Evolutionary conservation across 2,888 invertebrate species (phyloP), one percentile per base, ranked within the genome.

Genomic region (Drosophila cracens): DNA sequence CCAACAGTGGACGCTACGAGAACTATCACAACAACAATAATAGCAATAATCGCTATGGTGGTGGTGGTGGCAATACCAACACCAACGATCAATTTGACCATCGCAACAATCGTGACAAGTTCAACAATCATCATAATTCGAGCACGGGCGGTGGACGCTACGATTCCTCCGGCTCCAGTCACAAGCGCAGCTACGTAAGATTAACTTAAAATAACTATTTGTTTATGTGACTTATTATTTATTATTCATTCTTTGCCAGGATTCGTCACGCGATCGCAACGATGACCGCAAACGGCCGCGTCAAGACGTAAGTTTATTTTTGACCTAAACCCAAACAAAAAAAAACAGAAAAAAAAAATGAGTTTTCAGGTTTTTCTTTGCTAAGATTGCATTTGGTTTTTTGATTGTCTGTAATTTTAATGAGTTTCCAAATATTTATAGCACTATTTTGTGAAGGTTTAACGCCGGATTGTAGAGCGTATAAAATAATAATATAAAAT

Each of bases 201-300:
- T 25, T 36, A 7, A 29, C 13, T 3, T 48, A 48, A 34, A 36
- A 18, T 25, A 21, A 36, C 18, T 13, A n/a, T 18, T 46, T 40
- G 34, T 61, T 56, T 38, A n/a, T 27, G 7, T 29, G 8, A 56
- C 38, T 56, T 13, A 56, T 29, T 61, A n/a, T 56, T 56, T 53
- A 36, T 43, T 40, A 7, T 51, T n/a, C 16, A 57, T 56, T 29
- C 5, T 13, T 56, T 29, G 7, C 25, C 62, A 92, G 92, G 93
- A 92, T 61, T 83, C 89, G 7, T 92, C 93, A 4, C 91, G 93
- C 13, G 93, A 93, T 81, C 92, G 93, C 16, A 88, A 80, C 16
- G 91, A 91, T 74, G 93, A 93, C 36, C 89, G 92, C 21, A 93
- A 93, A 69, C 91, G 93, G 43, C 91, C 92, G 18, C 92, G 93